A percentile compares a stretch with the other conserved stretches of the same genome.
These are phyloP conservation scores for Paracanthobrama guichenoti DNA, from an alignment of 2,113 vertebrate genomes.

Conservation along the genomic window DNA sequence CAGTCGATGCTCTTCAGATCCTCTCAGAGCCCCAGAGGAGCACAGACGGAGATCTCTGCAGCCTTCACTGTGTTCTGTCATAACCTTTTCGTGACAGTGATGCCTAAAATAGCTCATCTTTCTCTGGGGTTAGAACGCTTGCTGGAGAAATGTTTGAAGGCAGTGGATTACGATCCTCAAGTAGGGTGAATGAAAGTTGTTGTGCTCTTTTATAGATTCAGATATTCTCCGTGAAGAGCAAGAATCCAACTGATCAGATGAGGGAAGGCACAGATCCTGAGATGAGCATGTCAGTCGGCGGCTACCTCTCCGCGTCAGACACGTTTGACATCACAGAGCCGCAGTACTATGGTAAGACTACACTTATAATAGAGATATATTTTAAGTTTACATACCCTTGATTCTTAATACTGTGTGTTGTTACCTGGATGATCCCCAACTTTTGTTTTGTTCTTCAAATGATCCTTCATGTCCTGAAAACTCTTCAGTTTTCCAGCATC, in stretches of 20 bases:
- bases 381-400: no score
- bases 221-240: conserved; percentile 35
- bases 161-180: neutral
- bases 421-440: no score
- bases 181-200: neutral
- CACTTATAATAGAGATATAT: neutral
- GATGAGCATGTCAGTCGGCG: conserved; percentile 81
- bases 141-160: conserved; percentile 27
- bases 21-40: conserved; percentile 49
- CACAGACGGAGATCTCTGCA: conserved; percentile 40
- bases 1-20: conserved; percentile 65
- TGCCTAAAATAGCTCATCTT: conserved; percentile 45
- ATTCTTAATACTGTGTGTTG: no score
- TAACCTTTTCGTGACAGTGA: conserved; percentile 42
- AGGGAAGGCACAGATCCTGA: conserved; percentile 81
- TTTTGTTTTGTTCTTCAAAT: no score
- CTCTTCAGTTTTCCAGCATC: no score
- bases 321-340: conserved; percentile 81
- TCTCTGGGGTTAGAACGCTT: neutral
- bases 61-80: conserved; percentile 10
- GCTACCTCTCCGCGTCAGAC: conserved; percentile 82
- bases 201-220: conserved; percentile 42
- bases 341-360: conserved; percentile 85
- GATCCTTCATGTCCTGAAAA: no score
- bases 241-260: conserved; percentile 71